Evolutionary conservation across 2,888 invertebrate genomes (phyloP).

Genomic region (Phyllotreta cruciferae): DNA sequence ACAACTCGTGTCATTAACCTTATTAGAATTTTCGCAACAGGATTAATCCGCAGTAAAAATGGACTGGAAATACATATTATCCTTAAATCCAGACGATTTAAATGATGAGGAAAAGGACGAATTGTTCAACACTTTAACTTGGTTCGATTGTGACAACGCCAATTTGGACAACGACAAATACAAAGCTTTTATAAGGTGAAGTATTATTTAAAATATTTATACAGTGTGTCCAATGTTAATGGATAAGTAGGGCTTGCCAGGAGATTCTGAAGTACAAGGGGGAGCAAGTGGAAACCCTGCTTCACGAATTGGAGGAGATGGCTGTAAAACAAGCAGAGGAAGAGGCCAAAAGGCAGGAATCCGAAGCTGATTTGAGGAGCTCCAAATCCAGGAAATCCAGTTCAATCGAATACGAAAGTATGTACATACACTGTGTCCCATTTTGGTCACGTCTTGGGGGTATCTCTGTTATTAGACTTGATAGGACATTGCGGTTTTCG

Average conservation of each 20-base stretch:
- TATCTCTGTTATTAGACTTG: too few species aligned
- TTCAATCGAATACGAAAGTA: slow-evolving; percentile 54
- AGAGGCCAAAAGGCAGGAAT: slow-evolving; percentile 54
- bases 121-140: slow-evolving; percentile 67
- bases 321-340: slow-evolving; percentile 61
- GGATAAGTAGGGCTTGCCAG: slow-evolving; percentile 65
- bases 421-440: slow-evolving; percentile 45
- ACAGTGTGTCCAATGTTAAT: too few species aligned
- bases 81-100: slow-evolving; percentile 64
- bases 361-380: slow-evolving; percentile 54
- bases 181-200: slow-evolving; percentile 61
- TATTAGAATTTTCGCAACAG: too few species aligned
- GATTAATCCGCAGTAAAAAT: slow-evolving; percentile 54
- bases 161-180: slow-evolving; percentile 66
- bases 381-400: slow-evolving; percentile 53
- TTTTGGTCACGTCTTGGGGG: too few species aligned
- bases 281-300: slow-evolving; percentile 68
- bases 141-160: slow-evolving; percentile 67
- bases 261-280: slow-evolving; percentile 73
- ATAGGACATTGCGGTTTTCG: too few species aligned
- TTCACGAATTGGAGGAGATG: slow-evolving; percentile 64
- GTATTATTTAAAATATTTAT: too few species aligned
- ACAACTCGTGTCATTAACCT: not conserved
- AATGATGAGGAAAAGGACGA: slow-evolving; percentile 70
- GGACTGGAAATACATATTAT: slow-evolving; percentile 68